phyloP scores from a whole-genome alignment of 2,113 vertebrate genomes.

The Colaptes auratus region DNA sequence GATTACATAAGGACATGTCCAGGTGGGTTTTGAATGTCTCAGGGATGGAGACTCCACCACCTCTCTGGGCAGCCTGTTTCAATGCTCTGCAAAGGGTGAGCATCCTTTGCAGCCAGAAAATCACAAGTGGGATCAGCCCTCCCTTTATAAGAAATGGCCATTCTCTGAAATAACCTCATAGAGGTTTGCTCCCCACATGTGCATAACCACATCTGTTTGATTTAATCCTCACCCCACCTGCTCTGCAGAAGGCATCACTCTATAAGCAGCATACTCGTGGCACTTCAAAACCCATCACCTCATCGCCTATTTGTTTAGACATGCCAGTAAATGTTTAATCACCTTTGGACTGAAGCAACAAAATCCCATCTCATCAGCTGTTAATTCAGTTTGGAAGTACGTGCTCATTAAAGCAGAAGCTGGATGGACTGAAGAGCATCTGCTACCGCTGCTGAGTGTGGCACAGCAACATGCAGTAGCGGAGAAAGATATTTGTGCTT shows the following conservation, averaged over 20 bases:
- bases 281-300: background rate
- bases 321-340: background rate
- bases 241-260: background rate
- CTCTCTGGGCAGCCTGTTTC: too few relatives aligned
- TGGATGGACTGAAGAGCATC: background rate
- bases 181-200: background rate
- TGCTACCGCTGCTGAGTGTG: fast-evolving
- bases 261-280: fast-evolving
- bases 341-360: background rate
- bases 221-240: background rate
- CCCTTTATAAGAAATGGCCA: background rate
- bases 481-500: background rate
- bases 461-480: fast-evolving
- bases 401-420: background rate
- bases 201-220: background rate
- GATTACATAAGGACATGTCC: too few relatives aligned
- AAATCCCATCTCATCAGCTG: background rate
- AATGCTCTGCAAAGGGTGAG: background rate
- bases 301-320: background rate
- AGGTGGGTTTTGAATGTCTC: too few relatives aligned
- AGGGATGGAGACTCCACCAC: too few relatives aligned
- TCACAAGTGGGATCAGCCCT: background rate
- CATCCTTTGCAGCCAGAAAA: background rate
- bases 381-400: background rate
- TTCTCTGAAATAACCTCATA: background rate